phyloP scores from a whole-genome alignment of 1,140 invertebrate genomes.

The Plutomurus gul region DNA sequence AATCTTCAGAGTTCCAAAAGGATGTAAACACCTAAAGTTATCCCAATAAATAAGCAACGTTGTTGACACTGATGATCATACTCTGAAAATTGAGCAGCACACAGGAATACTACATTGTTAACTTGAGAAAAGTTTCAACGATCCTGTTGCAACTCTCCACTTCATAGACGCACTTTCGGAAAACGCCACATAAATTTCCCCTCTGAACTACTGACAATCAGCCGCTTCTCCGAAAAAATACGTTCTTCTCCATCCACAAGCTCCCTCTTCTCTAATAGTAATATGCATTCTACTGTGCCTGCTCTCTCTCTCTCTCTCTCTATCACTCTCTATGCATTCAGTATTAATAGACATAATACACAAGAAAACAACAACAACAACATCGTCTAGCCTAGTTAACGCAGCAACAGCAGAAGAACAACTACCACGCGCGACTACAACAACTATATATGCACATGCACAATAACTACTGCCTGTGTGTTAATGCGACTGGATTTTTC shows the following conservation, averaged over 20 bases:
- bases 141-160: constrained; percentile 25
- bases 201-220: constrained; percentile 18
- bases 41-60: constrained; percentile 45
- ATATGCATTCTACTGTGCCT: too few relatives aligned
- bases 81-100: constrained; percentile 41
- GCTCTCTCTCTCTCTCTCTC: neutral
- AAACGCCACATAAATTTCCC: constrained; percentile 32
- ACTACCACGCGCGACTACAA: too few relatives aligned
- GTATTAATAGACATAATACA: neutral
- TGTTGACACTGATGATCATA: constrained; percentile 48
- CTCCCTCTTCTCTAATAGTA: too few relatives aligned
- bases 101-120: too few relatives aligned
- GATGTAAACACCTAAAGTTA: constrained; percentile 34
- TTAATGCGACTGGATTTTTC: neutral
- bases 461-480: too few relatives aligned
- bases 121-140: constrained; percentile 40
- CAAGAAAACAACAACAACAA: too few relatives aligned
- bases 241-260: neutral
- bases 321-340: neutral
- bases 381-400: too few relatives aligned
- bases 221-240: constrained; percentile 12
- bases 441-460: too few relatives aligned
- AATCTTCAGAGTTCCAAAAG: constrained; percentile 34
- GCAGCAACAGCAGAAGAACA: too few relatives aligned
- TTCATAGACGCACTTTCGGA: constrained; percentile 8